phyloP scores from a whole-genome alignment of 2,888 invertebrate genomes.

The Drosophila subquinaria region DNA sequence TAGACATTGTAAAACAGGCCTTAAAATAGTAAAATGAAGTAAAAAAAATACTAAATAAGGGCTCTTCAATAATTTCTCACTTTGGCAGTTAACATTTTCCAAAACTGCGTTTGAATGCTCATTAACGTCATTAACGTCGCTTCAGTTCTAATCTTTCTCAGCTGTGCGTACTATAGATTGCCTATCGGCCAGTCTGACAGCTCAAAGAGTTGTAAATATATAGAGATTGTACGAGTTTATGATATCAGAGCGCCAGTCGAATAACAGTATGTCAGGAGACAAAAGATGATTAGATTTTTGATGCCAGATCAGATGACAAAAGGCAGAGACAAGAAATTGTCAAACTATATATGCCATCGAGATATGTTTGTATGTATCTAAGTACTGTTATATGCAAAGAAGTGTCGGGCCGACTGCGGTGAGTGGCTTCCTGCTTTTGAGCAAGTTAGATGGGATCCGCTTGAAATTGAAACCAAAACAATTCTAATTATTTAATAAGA shows the following conservation, averaged over 20 bases:
- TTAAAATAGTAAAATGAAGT: too few relatives aligned
- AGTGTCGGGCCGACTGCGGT: slow-evolving; percentile 60
- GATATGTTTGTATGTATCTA: slow-evolving; percentile 4
- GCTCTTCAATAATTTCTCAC: too few relatives aligned
- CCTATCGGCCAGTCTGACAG: slow-evolving; percentile 14
- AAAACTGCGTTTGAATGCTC: slow-evolving; percentile 3
- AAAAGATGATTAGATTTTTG: slow-evolving; percentile 23
- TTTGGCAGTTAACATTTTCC: not conserved
- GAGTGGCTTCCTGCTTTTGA: slow-evolving; percentile 69
- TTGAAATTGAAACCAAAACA: slow-evolving; percentile 72
- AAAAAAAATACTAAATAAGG: too few relatives aligned
- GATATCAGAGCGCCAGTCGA: slow-evolving; percentile 17
- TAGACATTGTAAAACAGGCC: too few relatives aligned
- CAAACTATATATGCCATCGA: slow-evolving; percentile 7
- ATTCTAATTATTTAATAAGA: slow-evolving; percentile 77
- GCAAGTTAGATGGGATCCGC: slow-evolving; percentile 49
- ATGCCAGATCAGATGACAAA: slow-evolving; percentile 15
- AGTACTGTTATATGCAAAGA: slow-evolving; percentile 62
- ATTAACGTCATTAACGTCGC: not conserved
- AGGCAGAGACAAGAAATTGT: slow-evolving; percentile 29
- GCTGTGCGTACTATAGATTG: not conserved
- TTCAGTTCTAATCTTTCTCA: slow-evolving; percentile 1
- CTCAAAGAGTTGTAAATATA: slow-evolving; percentile 14
- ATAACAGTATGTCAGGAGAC: slow-evolving; percentile 32
- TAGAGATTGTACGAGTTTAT: slow-evolving; percentile 1